Evolutionary conservation across 2,888 invertebrate genomes (phyloP).

Genomic region (Slavum lentiscoides): DNA sequence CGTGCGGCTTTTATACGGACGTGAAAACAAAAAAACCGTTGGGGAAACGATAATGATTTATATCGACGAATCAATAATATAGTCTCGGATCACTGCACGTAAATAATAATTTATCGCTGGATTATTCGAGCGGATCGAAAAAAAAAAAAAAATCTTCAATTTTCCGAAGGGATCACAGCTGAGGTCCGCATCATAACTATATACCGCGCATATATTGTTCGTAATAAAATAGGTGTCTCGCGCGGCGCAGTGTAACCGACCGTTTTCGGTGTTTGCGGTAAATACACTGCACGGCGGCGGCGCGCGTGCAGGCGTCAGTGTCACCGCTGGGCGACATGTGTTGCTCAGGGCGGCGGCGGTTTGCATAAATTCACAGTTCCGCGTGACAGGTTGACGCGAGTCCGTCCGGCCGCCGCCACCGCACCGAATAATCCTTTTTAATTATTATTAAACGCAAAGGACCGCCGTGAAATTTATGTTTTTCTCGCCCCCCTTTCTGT

Average conservation of each 20-base stretch:
- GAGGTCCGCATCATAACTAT: not conserved
- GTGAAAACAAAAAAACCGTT: not conserved
- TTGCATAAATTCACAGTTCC: slow-evolving; percentile 42
- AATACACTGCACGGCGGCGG: too few relatives aligned
- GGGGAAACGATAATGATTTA: not conserved
- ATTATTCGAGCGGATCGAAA: too few relatives aligned
- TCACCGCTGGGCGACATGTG: slow-evolving; percentile 19
- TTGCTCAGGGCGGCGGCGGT: slow-evolving; percentile 38
- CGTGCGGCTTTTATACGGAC: too few relatives aligned
- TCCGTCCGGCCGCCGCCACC: not conserved
- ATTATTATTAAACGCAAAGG: not conserved
- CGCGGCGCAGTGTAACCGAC: not conserved
- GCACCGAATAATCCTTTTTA: slow-evolving; percentile 42
- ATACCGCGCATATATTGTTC: not conserved
- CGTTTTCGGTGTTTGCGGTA: slow-evolving; percentile 13
- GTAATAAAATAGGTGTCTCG: not conserved
- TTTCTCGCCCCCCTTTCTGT: not conserved
- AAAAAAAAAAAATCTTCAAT: too few relatives aligned
- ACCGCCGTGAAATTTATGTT: slow-evolving; percentile 27
- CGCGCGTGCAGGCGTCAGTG: not conserved
- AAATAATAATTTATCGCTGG: too few relatives aligned
- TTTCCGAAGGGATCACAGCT: too few relatives aligned
- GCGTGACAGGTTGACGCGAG: slow-evolving; percentile 48
- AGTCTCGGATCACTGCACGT: too few relatives aligned
- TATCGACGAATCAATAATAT: too few relatives aligned